phyloP scores from a whole-genome alignment of 2,888 invertebrate genomes.

The Penaeus monodon region DNA sequence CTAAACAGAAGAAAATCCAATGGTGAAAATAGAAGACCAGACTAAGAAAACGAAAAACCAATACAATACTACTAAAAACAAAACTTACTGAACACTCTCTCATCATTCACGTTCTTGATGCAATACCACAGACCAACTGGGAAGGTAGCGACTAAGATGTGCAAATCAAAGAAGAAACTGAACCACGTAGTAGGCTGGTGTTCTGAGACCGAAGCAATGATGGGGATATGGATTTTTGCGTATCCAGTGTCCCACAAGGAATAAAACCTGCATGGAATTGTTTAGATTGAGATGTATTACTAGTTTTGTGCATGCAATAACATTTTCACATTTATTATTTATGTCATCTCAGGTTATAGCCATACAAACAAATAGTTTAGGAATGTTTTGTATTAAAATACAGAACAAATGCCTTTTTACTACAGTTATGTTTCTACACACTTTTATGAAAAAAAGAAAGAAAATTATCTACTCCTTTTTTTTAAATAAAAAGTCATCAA shows the following conservation, averaged over 20 bases:
- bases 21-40: not conserved
- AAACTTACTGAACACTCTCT: constrained; percentile 86
- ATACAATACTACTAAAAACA: not conserved
- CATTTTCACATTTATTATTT: too few species aligned
- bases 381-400: too few species aligned
- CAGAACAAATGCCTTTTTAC: too few species aligned
- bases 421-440: too few species aligned
- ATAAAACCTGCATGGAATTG: constrained; percentile 82
- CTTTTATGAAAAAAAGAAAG: too few species aligned
- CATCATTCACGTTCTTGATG: constrained; percentile 91
- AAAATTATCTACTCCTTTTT: too few species aligned
- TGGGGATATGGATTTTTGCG: constrained; percentile 99
- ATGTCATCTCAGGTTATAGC: too few species aligned
- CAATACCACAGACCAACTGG: constrained; percentile 99
- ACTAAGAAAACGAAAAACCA: not conserved
- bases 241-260: constrained; percentile 99
- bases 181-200: constrained; percentile 99
- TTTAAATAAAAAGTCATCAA: too few species aligned
- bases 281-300: not conserved
- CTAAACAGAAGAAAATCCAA: not conserved
- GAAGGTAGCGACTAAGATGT: constrained; percentile 95
- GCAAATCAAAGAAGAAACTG: constrained; percentile 98
- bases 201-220: constrained; percentile 98
- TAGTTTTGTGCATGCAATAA: not conserved
- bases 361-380: too few species aligned